These are phyloP conservation scores for Diaphora mendica DNA, from an alignment of 2,888 invertebrate genomes.

Conservation along the genomic window DNA sequence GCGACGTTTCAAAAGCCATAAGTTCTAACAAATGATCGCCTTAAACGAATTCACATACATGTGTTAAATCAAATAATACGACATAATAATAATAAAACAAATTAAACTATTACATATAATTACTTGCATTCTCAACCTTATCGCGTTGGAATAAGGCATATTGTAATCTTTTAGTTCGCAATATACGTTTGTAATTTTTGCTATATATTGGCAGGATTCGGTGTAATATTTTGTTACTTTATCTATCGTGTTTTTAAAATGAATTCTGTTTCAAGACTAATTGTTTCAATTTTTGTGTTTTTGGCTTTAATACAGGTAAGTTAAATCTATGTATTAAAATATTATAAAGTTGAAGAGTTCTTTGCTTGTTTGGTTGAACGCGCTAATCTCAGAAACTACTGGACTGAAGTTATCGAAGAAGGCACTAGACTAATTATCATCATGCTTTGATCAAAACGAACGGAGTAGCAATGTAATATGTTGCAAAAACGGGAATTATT, in stretches of 20 bases:
- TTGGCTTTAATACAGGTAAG: conserved; percentile 48
- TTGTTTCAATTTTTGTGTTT: conserved; percentile 17
- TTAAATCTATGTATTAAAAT: conserved; percentile 4
- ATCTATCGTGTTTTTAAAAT: conserved; percentile 3
- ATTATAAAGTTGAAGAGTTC: too few species aligned
- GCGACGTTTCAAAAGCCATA: not conserved
- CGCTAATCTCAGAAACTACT: too few species aligned
- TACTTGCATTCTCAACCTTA: not conserved
- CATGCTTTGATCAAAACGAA: too few species aligned
- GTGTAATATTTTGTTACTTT: not conserved
- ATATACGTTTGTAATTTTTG: conserved; percentile 9
- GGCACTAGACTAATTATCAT: too few species aligned
- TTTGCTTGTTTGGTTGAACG: too few species aligned
- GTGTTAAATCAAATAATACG: conserved; percentile 14
- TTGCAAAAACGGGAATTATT: too few species aligned
- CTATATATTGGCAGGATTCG: conserved; percentile 9
- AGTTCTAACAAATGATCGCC: not conserved
- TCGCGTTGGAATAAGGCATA: conserved; percentile 5
- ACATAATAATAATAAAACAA: too few species aligned
- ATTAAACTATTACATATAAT: not conserved
- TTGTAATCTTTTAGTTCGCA: not conserved
- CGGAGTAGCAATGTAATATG: too few species aligned
- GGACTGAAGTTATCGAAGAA: too few species aligned
- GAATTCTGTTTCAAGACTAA: conserved; percentile 19
- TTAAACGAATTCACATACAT: conserved; percentile 6